Evolutionary conservation across 2,113 vertebrate species (phyloP), one percentile per base, ranked within the genome.

Genomic region (Rhodinocichla rosea): DNA sequence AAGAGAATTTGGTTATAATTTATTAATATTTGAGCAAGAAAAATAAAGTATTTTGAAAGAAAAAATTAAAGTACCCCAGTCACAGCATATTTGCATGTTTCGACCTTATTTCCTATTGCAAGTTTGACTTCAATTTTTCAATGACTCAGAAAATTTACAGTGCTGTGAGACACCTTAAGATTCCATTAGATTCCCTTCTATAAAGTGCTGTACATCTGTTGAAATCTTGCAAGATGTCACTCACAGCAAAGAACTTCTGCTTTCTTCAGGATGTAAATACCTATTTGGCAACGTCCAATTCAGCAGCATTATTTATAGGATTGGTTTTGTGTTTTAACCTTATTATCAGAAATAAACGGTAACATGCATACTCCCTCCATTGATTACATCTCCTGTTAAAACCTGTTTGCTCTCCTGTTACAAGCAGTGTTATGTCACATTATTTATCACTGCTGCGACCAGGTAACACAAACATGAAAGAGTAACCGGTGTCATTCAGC

Each of bases 231-330:
- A 59, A 78, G 50, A 20, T 12, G 10, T 55, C 82, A 73, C 50
- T 94, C 40, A 75, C 12, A 77, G 73, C 79, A 88, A 90, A 95
- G 68, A 90, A 90, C 83, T 73, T 70, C 74, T 83, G 50, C 39
- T 81, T 83, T 74, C 42, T 67, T 56, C 37, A 70, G 15, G 49
- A 26, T 67, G 47, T 30, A 64, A 86, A 93, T 30, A 74, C 15
- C 15, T 52, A 37, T 53, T 75, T 75, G n/a, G 23, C 24, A 63
- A 42, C 3, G 16, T 68, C 78, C 45, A 30, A n/a, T 35, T 39
- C 30, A 49, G 15, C 6, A 39, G 33, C n/a, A 24, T 21, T 73
- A 74, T 39, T 63, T 83, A 37, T 0, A 88, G 45, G 30, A 47
- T 4, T 53, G 37, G 3, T 39, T 92, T 83, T 75, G 47, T 82